Evolutionary conservation across 2,113 vertebrate species (phyloP).

Genomic region (Todiramphus chloris): DNA sequence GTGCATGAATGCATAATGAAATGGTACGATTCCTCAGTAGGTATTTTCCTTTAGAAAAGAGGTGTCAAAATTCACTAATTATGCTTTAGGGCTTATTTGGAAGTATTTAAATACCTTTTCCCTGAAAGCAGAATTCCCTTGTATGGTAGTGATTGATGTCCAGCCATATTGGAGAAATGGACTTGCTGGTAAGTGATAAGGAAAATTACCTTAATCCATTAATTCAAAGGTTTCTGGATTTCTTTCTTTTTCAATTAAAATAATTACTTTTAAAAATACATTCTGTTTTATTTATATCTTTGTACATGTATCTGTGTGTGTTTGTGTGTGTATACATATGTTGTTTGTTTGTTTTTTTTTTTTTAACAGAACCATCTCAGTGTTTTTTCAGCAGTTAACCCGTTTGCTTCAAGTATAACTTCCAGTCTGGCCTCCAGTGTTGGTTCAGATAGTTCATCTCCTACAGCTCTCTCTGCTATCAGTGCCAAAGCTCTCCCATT

Average conservation of each 20-base stretch:
- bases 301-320: not conserved
- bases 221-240: not conserved
- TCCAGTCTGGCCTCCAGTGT: slow-evolving; percentile 89
- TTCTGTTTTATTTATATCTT: not conserved
- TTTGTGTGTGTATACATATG: not conserved
- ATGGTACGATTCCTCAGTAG: not conserved
- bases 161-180: not conserved
- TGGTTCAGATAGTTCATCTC: slow-evolving; percentile 88
- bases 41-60: not conserved
- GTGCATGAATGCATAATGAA: not conserved
- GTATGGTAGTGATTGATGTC: not conserved
- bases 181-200: not conserved
- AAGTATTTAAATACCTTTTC: not conserved
- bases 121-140: not conserved
- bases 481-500: slow-evolving; percentile 83
- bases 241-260: not conserved
- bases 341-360: not conserved
- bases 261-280: not conserved
- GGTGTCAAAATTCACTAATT: not conserved
- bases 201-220: not conserved
- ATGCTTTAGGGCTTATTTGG: not conserved
- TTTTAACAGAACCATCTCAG: slow-evolving; percentile 81
- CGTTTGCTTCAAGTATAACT: slow-evolving; percentile 84
- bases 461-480: slow-evolving; percentile 82
- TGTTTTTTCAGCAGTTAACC: slow-evolving; percentile 84